These are phyloP conservation scores for Nowickia ferox DNA, from an alignment of 2,888 invertebrate genomes.

Conservation along the genomic window DNA sequence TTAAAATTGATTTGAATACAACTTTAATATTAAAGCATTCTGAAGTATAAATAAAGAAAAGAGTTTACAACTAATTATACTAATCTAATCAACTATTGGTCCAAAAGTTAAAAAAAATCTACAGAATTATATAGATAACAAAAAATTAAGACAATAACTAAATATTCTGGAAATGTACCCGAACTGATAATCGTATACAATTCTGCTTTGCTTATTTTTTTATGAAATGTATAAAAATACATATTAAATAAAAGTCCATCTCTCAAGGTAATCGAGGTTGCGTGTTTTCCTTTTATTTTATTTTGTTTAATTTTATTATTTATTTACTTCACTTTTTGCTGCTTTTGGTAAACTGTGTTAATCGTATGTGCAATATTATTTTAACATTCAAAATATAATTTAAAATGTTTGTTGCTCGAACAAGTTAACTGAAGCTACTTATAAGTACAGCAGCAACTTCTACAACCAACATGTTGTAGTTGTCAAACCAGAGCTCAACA, in stretches of 20 bases:
- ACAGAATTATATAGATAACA: no score
- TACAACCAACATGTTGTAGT: slow-evolving; percentile 30
- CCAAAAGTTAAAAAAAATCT: no score
- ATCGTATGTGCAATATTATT: slow-evolving; percentile 63
- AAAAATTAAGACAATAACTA: no score
- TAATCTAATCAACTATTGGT: no score
- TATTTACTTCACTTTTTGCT: slow-evolving; percentile 12
- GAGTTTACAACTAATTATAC: no score
- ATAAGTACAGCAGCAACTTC: slow-evolving; percentile 20
- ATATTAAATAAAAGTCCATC: slow-evolving; percentile 44
- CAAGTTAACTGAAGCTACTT: slow-evolving; percentile 55
- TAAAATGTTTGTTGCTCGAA: slow-evolving; percentile 49
- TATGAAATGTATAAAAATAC: background rate
- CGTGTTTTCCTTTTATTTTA: slow-evolving; percentile 57
- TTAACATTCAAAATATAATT: slow-evolving; percentile 43
- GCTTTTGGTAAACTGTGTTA: slow-evolving; percentile 67
- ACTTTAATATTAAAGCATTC: no score
- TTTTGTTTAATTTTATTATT: slow-evolving; percentile 42
- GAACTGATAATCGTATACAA: no score
- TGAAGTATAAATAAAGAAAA: no score
- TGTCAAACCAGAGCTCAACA: slow-evolving; percentile 65
- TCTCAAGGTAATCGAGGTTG: slow-evolving; percentile 73
- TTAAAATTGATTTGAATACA: no score
- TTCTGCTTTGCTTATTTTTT: no score
- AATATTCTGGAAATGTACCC: no score